Base-by-base conservation (phyloP, 1,140 invertebrate species). In the Ips nitidus region DNA sequence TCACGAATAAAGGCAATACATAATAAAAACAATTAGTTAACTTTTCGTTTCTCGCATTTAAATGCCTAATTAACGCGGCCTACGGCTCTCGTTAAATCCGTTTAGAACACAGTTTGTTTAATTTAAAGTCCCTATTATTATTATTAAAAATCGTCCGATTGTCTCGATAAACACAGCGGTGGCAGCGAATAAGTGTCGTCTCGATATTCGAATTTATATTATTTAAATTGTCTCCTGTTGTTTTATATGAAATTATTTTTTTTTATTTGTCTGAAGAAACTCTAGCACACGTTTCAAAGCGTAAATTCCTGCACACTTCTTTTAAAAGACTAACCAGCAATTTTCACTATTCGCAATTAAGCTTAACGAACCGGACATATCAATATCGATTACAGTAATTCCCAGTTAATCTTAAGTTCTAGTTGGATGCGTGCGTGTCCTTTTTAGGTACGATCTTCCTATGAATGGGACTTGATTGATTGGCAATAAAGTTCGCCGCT, bases 291-390 rank as follows among this genome's bases (percentile, higher is more conserved):
- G 6, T 50, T 50, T 22, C 45, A 50, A 22, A 8, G 22, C 38
- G 5, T 22, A 56, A 37, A 66, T 66, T 66, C 64, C 64, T 52
- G 41, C 53, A 57, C 64, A 5, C 60, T 65, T 39, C 22, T 52
- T 59, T 59, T 52, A 45, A 38, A 47, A 67, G 47, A 58, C 43
- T 59, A 40, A 40, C 43, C 36, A 58, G 65, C 41, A 53, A 47
- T 69, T 61, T 61, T 50, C 57, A 67, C 41, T 41, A 37, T 22
- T 42, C 41, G 50, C 65, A 53, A 67, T 67, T 61, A 69, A 69
- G 43, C n/a, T 36, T 61, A 69, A 69, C 66, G 42, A 69, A 61
- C 66, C 57, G 62, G 53, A 69, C 55, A 47, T 56, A 45, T 52
- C 55, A 55, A 52, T 43, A 52, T 69, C 66, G 40, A 52, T 62